These are phyloP conservation scores for Drosophila jambulina DNA, from an alignment of 1,140 invertebrate genomes.

Conservation along the genomic window DNA sequence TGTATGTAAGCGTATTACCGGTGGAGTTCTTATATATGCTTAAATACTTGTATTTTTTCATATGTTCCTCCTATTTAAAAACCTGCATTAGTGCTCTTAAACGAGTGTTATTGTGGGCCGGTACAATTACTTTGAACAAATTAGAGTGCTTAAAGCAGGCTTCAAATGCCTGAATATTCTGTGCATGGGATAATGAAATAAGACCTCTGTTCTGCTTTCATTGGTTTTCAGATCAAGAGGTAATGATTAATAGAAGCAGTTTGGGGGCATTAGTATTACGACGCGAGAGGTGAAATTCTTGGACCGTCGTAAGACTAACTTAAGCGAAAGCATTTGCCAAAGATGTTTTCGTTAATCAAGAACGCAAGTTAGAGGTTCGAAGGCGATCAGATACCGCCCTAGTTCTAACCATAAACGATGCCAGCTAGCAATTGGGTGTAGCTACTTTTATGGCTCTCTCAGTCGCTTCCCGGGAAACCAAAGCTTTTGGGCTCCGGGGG, in stretches of 20 bases:
- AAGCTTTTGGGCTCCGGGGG: slow-evolving; percentile 94
- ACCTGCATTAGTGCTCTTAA: slow-evolving; percentile 59
- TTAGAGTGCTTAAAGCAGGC: slow-evolving; percentile 36
- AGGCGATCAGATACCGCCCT: slow-evolving; percentile 87
- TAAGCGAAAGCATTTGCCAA: slow-evolving; percentile 90
- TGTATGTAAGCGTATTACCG: slow-evolving; percentile 58
- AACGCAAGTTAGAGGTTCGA: slow-evolving; percentile 50
- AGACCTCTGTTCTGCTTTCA: neutral
- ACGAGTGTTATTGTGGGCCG: slow-evolving; percentile 48
- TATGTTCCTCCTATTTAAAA: slow-evolving; percentile 53
- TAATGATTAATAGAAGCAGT: slow-evolving; percentile 92
- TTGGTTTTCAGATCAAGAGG: slow-evolving; percentile 86
- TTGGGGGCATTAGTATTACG: slow-evolving; percentile 82
- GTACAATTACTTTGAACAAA: slow-evolving; percentile 44
- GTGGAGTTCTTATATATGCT: too few relatives aligned
- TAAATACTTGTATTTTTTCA: slow-evolving; percentile 46
- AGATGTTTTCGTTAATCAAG: slow-evolving; percentile 46
- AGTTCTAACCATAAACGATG: slow-evolving; percentile 95
- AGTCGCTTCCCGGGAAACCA: slow-evolving; percentile 89
- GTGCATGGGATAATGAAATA: slow-evolving; percentile 41
- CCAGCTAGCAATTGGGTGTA: slow-evolving; percentile 90
- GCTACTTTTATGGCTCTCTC: slow-evolving; percentile 87
- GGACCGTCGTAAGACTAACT: slow-evolving; percentile 92
- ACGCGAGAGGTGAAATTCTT: slow-evolving; percentile 92
- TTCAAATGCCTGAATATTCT: too few relatives aligned